Conservation (phyloP, 2,797 vertebrate species). For the Gymnopithys bicolor region DNA sequence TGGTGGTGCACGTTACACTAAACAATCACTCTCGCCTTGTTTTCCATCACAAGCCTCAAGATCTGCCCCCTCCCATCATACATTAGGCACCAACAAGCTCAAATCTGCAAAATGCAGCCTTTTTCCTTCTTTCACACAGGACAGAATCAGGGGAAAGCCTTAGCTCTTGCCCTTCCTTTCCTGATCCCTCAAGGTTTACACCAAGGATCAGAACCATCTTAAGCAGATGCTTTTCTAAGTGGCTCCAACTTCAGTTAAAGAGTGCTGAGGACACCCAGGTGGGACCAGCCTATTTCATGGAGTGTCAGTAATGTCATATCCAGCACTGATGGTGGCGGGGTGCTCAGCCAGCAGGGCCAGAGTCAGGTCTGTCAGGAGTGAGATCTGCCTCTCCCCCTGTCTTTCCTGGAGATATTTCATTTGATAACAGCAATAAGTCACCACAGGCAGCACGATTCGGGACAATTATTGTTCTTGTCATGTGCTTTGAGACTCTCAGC, state of each 20-base stretch:
- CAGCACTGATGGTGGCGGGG: neutral
- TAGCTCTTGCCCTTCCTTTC: neutral
- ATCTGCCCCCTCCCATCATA: neutral
- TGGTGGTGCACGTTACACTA: neutral
- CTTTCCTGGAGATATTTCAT: slow-evolving; percentile 28
- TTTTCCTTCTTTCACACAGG: neutral
- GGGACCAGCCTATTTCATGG: neutral
- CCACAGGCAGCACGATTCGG: neutral
- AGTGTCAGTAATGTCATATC: neutral
- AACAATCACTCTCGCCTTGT: neutral
- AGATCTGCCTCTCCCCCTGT: neutral
- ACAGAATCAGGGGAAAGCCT: neutral
- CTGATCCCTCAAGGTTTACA: neutral
- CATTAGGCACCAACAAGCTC: neutral
- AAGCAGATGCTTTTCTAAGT: neutral
- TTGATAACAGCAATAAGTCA: slow-evolving; percentile 50
- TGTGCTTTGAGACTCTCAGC: slow-evolving; percentile 48
- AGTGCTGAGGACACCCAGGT: neutral
- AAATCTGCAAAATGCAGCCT: neutral
- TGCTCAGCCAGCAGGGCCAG: neutral
- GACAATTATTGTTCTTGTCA: slow-evolving; percentile 55
- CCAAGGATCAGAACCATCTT: neutral
- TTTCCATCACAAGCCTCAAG: neutral
- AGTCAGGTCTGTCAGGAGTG: neutral
- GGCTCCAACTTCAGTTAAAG: neutral